phyloP scores from a whole-genome alignment of 2,888 invertebrate species.

The Ectemnius lituratus region DNA sequence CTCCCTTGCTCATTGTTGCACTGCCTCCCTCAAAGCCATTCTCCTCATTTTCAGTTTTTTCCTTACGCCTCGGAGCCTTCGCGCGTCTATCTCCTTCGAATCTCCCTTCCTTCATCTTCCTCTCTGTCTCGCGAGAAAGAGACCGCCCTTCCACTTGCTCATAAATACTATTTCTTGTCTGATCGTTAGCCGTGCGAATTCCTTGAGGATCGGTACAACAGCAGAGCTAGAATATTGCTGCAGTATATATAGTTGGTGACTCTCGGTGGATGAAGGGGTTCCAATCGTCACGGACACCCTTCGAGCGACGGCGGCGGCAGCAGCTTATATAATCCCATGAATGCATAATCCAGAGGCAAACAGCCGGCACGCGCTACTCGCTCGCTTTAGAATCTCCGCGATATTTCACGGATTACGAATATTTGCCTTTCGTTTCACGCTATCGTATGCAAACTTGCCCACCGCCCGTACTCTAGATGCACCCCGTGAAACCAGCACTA shows the following conservation, averaged over 20 bases:
- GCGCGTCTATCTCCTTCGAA: background rate
- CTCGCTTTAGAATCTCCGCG: conserved; percentile 71
- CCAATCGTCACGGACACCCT: no score
- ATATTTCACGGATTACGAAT: conserved; percentile 76
- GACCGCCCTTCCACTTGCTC: background rate
- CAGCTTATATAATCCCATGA: conserved; percentile 71
- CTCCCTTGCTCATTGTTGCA: conserved; percentile 54
- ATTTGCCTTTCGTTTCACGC: conserved; percentile 67
- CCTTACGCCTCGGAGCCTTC: no score
- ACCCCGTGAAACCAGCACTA: no score
- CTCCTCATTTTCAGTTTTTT: conserved; percentile 40
- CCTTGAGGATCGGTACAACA: no score
- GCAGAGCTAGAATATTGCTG: background rate
- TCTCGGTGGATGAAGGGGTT: no score
- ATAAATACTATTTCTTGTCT: no score
- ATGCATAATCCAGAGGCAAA: conserved; percentile 76
- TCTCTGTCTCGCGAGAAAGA: background rate
- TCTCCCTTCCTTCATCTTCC: conserved; percentile 8
- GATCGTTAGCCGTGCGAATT: no score
- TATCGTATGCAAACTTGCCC: conserved; percentile 41
- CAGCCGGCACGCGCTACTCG: conserved; percentile 72
- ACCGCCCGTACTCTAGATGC: background rate
- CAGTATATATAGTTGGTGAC: no score
- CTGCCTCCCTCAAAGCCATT: conserved; percentile 37
- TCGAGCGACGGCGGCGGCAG: conserved; percentile 16